These are phyloP conservation scores for Aethina tumida DNA, from an alignment of 1,140 invertebrate genomes.

Conservation along the genomic window DNA sequence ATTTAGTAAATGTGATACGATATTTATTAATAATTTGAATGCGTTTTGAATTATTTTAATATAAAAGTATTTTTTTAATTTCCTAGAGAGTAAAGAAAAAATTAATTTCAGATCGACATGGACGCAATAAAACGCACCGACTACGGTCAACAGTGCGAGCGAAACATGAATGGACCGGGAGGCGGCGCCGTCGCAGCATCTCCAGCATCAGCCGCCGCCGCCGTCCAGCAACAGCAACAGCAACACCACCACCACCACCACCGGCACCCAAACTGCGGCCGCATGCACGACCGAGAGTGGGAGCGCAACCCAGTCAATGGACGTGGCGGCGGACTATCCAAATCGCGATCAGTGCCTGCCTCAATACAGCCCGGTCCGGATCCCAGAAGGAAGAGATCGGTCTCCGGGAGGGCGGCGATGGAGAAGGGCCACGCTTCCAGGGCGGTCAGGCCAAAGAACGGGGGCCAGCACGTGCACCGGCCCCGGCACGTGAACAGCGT, in stretches of 20 bases:
- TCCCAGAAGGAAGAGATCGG: constrained; percentile 17
- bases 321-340: constrained; percentile 13
- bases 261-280: constrained; percentile 22
- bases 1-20: too few species aligned
- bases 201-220: constrained; percentile 17
- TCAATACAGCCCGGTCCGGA: constrained; percentile 21
- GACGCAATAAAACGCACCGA: constrained; percentile 29
- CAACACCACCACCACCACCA: constrained; percentile 19
- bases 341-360: constrained; percentile 26
- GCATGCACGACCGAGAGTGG: constrained; percentile 29
- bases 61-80: too few species aligned
- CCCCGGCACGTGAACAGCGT: too few species aligned
- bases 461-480: too few species aligned
- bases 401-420: constrained; percentile 12
- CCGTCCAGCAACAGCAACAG: constrained; percentile 16
- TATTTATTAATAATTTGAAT: too few species aligned
- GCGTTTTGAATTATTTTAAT: too few species aligned
- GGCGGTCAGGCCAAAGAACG: too few species aligned
- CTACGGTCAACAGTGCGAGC: constrained; percentile 24
- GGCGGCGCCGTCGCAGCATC: constrained; percentile 14
- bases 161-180: constrained; percentile 32
- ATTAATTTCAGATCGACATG: constrained; percentile 29
- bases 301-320: constrained; percentile 30
- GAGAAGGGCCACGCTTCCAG: constrained; percentile 9
- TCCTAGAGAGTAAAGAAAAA: constrained; percentile 2